These are phyloP conservation scores for Doris montereyensis DNA, from an alignment of 2,888 invertebrate species.

Conservation along the genomic window DNA sequence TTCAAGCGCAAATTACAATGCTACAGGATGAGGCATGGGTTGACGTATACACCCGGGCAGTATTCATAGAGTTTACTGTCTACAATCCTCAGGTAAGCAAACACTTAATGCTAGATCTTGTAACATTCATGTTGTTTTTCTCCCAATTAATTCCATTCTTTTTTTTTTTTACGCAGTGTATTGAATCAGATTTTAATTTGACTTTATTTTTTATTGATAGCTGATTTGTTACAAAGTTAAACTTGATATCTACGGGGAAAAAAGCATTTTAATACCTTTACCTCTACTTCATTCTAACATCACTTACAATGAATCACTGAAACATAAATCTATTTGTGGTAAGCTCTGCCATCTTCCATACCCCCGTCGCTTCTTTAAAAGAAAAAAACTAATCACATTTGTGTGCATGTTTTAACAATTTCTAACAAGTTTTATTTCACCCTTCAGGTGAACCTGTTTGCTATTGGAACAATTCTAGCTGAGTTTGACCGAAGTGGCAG, in stretches of 20 bases:
- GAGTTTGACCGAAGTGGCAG: constrained; percentile 70
- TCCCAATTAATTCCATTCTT: background rate
- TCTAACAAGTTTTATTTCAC: too few relatives aligned
- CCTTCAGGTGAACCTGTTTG: constrained; percentile 68
- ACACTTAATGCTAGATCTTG: background rate
- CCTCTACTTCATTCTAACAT: too few relatives aligned
- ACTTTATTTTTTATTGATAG: background rate
- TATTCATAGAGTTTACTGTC: constrained; percentile 76
- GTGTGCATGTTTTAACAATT: too few relatives aligned
- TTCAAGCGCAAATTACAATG: constrained; percentile 64
- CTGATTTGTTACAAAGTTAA: too few relatives aligned
- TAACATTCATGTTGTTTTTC: background rate
- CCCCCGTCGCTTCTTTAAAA: too few relatives aligned
- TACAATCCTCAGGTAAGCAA: constrained; percentile 72
- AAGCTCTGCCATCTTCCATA: too few relatives aligned
- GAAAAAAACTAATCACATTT: too few relatives aligned
- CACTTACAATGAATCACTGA: too few relatives aligned
- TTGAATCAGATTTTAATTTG: background rate
- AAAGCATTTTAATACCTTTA: too few relatives aligned
- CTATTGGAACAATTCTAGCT: constrained; percentile 65
- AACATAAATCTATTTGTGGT: too few relatives aligned
- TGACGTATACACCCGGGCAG: constrained; percentile 74
- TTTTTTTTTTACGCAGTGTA: background rate
- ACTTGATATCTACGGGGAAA: too few relatives aligned
- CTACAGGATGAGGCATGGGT: constrained; percentile 74